Percentiles rank a stretch among this genome's conserved stretches.
Evolutionary conservation across 1,140 invertebrate genomes (phyloP).

Genomic region (Drosophila virilis): DNA sequence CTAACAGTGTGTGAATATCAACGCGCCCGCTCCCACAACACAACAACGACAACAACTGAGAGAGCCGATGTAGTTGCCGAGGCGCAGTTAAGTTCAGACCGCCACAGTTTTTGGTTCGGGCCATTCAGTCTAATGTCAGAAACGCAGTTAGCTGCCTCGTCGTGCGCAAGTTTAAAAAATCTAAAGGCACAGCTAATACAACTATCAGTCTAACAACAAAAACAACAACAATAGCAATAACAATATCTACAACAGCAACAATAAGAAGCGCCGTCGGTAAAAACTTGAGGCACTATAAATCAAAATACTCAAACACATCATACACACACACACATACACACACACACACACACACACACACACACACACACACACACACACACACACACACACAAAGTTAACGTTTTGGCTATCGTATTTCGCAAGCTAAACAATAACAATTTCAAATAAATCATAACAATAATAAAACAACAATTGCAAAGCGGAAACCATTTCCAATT

Average conservation of each 20-base stretch:
- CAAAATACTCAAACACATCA: slow-evolving; percentile 47
- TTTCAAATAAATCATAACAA: slow-evolving; percentile 46
- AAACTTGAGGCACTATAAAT: slow-evolving; percentile 64
- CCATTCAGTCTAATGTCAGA: slow-evolving; percentile 77
- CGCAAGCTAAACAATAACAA: slow-evolving; percentile 32
- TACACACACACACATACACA: too few species aligned
- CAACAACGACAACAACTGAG: slow-evolving; percentile 7
- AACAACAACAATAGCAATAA: slow-evolving; percentile 35
- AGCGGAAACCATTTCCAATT: slow-evolving; percentile 67
- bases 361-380: slow-evolving; percentile 1
- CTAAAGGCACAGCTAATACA: slow-evolving; percentile 46
- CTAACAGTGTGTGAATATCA: slow-evolving; percentile 36
- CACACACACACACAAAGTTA: slow-evolving; percentile 4
- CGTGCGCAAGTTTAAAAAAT: slow-evolving; percentile 68
- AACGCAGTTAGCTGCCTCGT: slow-evolving; percentile 80
- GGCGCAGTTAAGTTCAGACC: slow-evolving; percentile 54
- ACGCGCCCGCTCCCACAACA: slow-evolving; percentile 4
- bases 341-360: slow-evolving; percentile 1
- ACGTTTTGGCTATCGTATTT: slow-evolving; percentile 38
- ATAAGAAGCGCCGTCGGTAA: slow-evolving; percentile 41
- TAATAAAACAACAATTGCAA: slow-evolving; percentile 37
- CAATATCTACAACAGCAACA: slow-evolving; percentile 40
- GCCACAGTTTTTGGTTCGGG: slow-evolving; percentile 59
- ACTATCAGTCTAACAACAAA: slow-evolving; percentile 47
- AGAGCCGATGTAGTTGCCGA: slow-evolving; percentile 25